phyloP scores from a whole-genome alignment of 2,113 vertebrate genomes.

The Ardeotis arabs region DNA sequence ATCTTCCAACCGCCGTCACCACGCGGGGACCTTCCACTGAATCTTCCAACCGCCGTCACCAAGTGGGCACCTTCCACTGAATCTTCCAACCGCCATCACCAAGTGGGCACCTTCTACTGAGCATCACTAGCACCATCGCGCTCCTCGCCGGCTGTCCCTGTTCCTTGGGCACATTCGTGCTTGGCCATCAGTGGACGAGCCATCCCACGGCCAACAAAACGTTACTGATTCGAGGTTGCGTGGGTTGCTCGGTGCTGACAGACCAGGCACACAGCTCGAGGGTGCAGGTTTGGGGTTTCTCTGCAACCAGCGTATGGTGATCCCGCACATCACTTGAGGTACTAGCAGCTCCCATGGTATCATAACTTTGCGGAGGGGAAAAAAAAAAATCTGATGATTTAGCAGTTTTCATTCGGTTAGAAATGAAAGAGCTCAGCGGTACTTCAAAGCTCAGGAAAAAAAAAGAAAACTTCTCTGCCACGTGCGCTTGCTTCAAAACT shows the following conservation, averaged over 20 bases:
- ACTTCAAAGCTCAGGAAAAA: background rate
- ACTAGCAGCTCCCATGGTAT: background rate
- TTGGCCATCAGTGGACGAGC: too few relatives aligned
- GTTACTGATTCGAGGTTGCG: rapidly evolving
- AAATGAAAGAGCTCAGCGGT: background rate
- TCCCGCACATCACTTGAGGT: background rate
- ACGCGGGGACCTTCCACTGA: too few relatives aligned
- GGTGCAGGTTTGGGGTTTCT: background rate
- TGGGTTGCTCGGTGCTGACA: background rate
- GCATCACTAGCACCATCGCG: background rate
- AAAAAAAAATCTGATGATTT: background rate
- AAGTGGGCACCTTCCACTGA: too few relatives aligned
- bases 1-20: too few relatives aligned
- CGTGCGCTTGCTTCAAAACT: background rate
- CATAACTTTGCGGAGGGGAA: rapidly evolving
- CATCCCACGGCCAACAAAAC: background rate
- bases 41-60: too few relatives aligned
- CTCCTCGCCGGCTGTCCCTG: rapidly evolving
- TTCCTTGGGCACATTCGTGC: rapidly evolving
- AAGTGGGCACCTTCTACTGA: rapidly evolving
- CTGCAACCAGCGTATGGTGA: background rate
- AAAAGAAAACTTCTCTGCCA: background rate
- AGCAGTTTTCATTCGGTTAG: background rate
- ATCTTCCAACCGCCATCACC: background rate
- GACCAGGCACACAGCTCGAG: background rate